These are phyloP conservation scores for Pungitius pungitius DNA, from an alignment of 2,113 vertebrate genomes.

Conservation along the genomic window DNA sequence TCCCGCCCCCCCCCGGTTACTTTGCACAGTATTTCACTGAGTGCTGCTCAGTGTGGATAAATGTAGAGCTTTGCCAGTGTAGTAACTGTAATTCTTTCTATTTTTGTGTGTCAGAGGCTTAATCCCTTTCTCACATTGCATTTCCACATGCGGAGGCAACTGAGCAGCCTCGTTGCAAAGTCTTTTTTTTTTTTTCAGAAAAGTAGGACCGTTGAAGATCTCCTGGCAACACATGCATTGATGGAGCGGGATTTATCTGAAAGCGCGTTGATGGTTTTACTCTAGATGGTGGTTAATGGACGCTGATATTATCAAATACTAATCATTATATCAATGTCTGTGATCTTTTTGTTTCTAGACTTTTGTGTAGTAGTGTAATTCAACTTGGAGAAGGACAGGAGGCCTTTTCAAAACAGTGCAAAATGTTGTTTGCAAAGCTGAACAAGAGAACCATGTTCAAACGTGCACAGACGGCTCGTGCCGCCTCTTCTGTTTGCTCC, in stretches of 20 bases:
- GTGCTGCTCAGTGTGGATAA: conserved; percentile 40
- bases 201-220: conserved; percentile 46
- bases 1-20: conserved; percentile 11
- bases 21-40: conserved; percentile 54
- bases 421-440: conserved; percentile 27
- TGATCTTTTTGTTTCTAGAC: conserved; percentile 8
- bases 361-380: neutral
- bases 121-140: conserved; percentile 68
- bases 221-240: conserved; percentile 56
- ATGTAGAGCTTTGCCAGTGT: conserved; percentile 37
- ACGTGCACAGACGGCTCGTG: conserved; percentile 28
- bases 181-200: conserved; percentile 59
- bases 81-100: conserved; percentile 46
- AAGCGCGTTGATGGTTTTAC: conserved; percentile 61
- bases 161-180: conserved; percentile 29
- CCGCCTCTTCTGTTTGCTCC: conserved; percentile 29
- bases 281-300: conserved; percentile 40
- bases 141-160: conserved; percentile 64
- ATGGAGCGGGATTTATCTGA: conserved; percentile 65
- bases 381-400: neutral
- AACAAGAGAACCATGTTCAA: conserved; percentile 47
- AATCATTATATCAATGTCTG: conserved; percentile 14
- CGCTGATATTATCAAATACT: conserved; percentile 22
- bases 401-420: conserved; percentile 17
- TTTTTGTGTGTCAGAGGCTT: conserved; percentile 57